Conservation (phyloP, 2,113 vertebrate genomes). For the Chloropsis hardwickii region DNA sequence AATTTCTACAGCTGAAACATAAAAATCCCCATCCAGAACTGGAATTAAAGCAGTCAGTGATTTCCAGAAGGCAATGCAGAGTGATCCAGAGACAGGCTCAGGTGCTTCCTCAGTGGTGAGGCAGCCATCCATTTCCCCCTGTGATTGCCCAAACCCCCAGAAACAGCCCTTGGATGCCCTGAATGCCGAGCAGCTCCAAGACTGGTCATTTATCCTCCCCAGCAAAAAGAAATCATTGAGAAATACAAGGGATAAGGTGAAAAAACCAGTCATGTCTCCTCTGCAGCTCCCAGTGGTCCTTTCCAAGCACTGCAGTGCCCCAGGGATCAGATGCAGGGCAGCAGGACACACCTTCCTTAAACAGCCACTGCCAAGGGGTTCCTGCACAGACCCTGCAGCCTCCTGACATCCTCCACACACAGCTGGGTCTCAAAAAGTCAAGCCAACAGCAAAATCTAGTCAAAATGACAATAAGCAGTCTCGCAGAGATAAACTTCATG, state of each 20-base stretch:
- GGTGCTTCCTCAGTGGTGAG: not conserved
- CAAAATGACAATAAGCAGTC: not conserved
- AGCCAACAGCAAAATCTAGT: fast-evolving
- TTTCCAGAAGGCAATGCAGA: not conserved
- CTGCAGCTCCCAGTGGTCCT: no score
- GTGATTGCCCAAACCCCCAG: not conserved
- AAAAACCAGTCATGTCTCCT: fast-evolving
- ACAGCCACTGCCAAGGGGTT: not conserved
- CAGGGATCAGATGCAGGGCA: no score
- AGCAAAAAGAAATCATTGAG: not conserved
- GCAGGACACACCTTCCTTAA: not conserved
- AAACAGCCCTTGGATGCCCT: not conserved
- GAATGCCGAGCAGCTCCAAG: not conserved
- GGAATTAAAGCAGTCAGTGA: not conserved
- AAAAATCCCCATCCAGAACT: not conserved
- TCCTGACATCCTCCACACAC: not conserved
- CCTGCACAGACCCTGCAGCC: not conserved
- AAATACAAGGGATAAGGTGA: not conserved
- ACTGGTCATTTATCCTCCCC: not conserved
- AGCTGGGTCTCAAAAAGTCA: not conserved
- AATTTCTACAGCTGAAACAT: not conserved
- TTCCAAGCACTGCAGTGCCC: not conserved
- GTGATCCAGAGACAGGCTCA: not conserved
- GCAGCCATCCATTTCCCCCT: not conserved
- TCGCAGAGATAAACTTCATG: fast-evolving